A percentile compares a stretch with the other conserved stretches of the same genome.
These are phyloP conservation scores for Boloria selene DNA, from an alignment of 2,888 invertebrate species.

Conservation along the genomic window DNA sequence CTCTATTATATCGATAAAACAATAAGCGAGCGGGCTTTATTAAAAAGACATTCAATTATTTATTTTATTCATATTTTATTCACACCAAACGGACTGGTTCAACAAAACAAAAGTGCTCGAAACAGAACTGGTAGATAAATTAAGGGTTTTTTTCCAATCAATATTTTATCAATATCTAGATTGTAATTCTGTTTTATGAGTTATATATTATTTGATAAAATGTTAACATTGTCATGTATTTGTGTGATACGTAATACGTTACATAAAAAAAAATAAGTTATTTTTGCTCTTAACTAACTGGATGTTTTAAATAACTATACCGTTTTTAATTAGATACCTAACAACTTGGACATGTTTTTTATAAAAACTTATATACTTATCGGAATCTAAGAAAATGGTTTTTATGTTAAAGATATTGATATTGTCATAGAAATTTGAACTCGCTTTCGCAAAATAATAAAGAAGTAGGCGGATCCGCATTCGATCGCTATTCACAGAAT, in stretches of 20 bases:
- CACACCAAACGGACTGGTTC: constrained; percentile 54
- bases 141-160: constrained; percentile 22
- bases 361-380: no score
- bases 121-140: constrained; percentile 50
- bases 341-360: no score
- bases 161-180: constrained; percentile 3
- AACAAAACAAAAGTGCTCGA: constrained; percentile 66
- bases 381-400: no score
- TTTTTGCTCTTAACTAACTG: no score
- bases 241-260: no score
- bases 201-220: not conserved
- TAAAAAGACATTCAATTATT: constrained; percentile 82
- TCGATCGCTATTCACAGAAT: constrained; percentile 70
- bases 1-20: constrained; percentile 77
- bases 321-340: no score
- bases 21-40: constrained; percentile 71
- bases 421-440: constrained; percentile 3
- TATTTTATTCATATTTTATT: constrained; percentile 80
- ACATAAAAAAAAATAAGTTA: no score
- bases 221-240: no score
- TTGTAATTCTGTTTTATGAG: not conserved
- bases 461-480: constrained; percentile 60
- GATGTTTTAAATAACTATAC: no score
- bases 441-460: constrained; percentile 26
- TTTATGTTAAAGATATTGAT: no score